Evolutionary conservation across 2,113 vertebrate genomes (phyloP).

Genomic region (Pampusana beccarii): DNA sequence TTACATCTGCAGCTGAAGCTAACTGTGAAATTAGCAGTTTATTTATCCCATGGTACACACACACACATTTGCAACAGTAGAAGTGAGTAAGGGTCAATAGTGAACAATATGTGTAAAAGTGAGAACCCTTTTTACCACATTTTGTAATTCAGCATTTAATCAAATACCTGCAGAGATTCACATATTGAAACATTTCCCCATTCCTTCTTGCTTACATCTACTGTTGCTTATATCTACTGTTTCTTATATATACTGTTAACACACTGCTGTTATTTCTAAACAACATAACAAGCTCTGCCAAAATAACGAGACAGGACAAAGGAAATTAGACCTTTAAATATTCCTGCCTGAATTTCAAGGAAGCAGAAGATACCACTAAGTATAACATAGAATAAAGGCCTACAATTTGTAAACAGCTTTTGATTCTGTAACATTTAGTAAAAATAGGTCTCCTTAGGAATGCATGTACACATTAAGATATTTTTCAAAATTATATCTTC

Average conservation of each 20-base stretch:
- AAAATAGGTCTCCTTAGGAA: neutral
- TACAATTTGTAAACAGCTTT: neutral
- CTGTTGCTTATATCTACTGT: neutral
- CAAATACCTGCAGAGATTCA: neutral
- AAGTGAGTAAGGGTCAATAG: neutral
- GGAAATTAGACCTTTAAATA: neutral
- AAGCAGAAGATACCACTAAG: neutral
- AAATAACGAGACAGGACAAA: neutral
- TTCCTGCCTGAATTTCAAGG: neutral
- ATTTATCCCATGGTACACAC: conserved; percentile 32
- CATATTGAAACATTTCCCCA: neutral
- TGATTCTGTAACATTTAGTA: neutral
- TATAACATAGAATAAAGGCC: neutral
- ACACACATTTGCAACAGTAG: neutral
- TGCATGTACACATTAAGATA: neutral
- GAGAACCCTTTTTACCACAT: neutral
- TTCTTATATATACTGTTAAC: neutral
- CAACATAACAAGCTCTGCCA: neutral
- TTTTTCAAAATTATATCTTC: neutral
- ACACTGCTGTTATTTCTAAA: neutral
- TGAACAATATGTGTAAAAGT: neutral
- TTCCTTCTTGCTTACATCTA: neutral
- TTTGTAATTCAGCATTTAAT: neutral
- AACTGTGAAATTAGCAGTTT: conserved; percentile 51
- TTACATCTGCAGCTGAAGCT: conserved; percentile 29